Base-by-base conservation (phyloP, 2,888 invertebrate species). In the Himalopsyche anomala region DNA sequence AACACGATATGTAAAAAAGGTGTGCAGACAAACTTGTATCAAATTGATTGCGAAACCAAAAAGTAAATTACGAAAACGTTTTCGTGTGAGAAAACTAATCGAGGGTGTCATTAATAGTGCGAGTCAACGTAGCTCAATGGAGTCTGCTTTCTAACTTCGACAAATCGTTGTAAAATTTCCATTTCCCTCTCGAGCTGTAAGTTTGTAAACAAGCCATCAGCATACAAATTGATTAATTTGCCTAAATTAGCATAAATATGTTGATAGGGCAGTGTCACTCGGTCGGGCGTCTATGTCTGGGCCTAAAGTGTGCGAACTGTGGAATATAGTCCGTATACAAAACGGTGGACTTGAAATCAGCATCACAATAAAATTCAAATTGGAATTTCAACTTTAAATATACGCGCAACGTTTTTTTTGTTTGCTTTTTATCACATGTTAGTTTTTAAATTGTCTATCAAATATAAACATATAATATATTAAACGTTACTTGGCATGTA, bases 161-260 rank as follows among this genome's bases (percentile, higher is more conserved):
- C 84, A 84, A 86, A 69, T 82, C 82, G 84, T 79, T n/a, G 81
- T 80, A 45, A 84, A 86, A 86, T 82, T 85, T 84, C 81, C 79
- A 82, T 87, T 56, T 62, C 74, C 85, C 84, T 82, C 86, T 83
- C 83, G 86, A 69, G 42, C 81, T n/a, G 62, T 28, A 80, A 86
- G 88, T 87, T 87, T 85, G 88, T 87, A 87, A 88, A 87, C 88
- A 87, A 86, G 85, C 87, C 86, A 87, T 88, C 87, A 88, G 87
- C 88, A 88, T 88, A 88, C 87, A 88, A 86, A 88, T 88, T 88
- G 88, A 88, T 88, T 88, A 86, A 88, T 88, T 88, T 88, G 86
- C 87, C 80, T 88, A 88, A 85, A 88, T 88, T 88, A 87, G 84
- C 88, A 88, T 88, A 87, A 88, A 88, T 87, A 86, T 86, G 85